Evolutionary conservation across 2,797 vertebrate genomes (phyloP), one percentile per base, ranked within the genome.

Genomic region (Pantherophis vulpinus): DNA sequence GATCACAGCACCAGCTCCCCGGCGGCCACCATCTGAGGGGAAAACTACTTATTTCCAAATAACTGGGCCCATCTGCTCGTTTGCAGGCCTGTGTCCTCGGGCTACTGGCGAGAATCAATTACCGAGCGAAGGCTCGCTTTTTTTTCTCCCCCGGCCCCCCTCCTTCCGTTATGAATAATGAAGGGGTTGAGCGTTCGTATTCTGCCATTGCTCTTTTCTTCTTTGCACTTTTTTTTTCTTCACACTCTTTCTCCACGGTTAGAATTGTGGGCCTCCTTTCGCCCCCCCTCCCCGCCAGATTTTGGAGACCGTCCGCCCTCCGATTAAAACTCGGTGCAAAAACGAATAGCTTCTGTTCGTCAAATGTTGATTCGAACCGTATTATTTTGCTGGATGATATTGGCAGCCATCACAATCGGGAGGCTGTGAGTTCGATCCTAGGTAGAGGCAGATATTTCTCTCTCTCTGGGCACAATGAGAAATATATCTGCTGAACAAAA

Each of bases 51-150:
- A 96, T 94, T 97, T 96, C 96, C 96, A 93, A 88, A 0, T 94
- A 96, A 97, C 96, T 96, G 96, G 96, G 94, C 96, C 96, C 96
- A 96, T 96, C 95, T 96, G 96, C 94, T 95, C 92, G 92, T 93
- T 93, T 91, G 96, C 89, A 37, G 66, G 94, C 94, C 42, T n/a
- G 27, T 11, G 27, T 7, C 42, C 60, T 88, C 96, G 88, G 95
- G 93, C 94, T 47, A 37, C 2, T 51, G n/a, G 2, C 5, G 14
- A 70, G 66, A 70, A 70, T 32, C n/a, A 32, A 70, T 70, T 70
- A 32, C 1, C 0, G n/a, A 32, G 66, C 5, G 3, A 23, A 23
- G 0, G 3, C 37, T 11, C 3, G 9, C 9, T 10, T 9, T 54
- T 7, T 74, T 8, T 0, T 10, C 37, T 18, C 6, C 5, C 3